These are phyloP conservation scores for Antidorcas marsupialis DNA, from an alignment of 2,113 vertebrate species.

Conservation along the genomic window DNA sequence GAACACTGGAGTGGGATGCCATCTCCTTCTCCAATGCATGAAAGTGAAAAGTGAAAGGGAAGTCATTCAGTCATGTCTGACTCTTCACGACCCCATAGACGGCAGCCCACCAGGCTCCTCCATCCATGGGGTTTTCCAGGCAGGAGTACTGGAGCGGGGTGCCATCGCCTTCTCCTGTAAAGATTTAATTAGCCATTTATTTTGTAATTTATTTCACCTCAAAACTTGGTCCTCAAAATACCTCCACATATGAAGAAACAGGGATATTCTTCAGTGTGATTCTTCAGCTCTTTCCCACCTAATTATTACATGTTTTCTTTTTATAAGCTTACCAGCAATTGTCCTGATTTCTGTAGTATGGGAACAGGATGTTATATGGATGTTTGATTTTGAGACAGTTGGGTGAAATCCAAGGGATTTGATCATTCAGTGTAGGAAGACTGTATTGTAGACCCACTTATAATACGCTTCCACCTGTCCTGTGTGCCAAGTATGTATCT, in stretches of 20 bases:
- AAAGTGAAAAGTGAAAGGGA: too few species aligned
- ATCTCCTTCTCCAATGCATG: too few species aligned
- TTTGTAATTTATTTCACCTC: background rate
- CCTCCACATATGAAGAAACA: background rate
- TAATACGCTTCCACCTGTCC: background rate
- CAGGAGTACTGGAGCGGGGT: too few species aligned
- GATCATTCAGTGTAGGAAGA: background rate
- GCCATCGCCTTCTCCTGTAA: background rate
- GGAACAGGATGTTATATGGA: background rate
- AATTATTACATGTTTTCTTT: background rate
- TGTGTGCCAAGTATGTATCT: background rate
- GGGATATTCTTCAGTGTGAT: background rate
- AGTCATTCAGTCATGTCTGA: too few species aligned
- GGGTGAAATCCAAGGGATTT: background rate
- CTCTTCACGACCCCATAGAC: too few species aligned
- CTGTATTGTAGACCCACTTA: background rate
- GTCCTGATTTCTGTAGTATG: background rate
- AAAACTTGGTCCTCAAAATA: background rate
- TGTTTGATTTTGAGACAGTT: background rate
- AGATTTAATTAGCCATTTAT: background rate
- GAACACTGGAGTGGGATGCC: too few species aligned
- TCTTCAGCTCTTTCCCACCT: background rate
- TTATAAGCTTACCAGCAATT: background rate
- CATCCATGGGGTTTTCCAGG: too few species aligned
- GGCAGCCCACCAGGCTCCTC: too few species aligned